These are phyloP conservation scores for Bombus waltoni DNA, from an alignment of 1,140 invertebrate species.

Conservation along the genomic window DNA sequence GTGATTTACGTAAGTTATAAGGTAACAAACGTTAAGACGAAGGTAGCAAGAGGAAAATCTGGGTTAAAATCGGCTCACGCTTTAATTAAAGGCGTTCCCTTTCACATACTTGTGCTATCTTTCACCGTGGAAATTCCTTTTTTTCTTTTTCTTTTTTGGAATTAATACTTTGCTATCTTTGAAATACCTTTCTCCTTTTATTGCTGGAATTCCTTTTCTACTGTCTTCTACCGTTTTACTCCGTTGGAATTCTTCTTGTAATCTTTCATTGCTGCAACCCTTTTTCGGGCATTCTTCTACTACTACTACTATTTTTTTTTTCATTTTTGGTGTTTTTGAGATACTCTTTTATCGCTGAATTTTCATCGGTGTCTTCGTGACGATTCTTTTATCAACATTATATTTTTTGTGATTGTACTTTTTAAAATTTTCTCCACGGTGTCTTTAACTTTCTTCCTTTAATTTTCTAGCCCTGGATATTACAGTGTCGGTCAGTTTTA, in stretches of 20 bases:
- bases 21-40: background rate
- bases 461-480: too few relatives aligned
- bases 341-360: background rate
- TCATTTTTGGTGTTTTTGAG: rapidly evolving
- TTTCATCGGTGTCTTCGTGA: background rate
- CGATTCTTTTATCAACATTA: background rate
- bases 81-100: too few relatives aligned
- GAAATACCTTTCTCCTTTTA: background rate
- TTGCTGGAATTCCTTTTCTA: background rate
- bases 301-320: too few relatives aligned
- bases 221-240: background rate
- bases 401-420: background rate
- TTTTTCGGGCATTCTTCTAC: too few relatives aligned
- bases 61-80: background rate
- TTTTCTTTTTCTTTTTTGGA: background rate
- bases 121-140: background rate
- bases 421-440: background rate
- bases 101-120: too few relatives aligned
- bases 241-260: background rate
- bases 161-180: background rate
- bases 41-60: background rate
- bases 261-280: too few relatives aligned
- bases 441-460: too few relatives aligned
- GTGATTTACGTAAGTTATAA: background rate
- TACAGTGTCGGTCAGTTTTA: too few relatives aligned